Percentiles rank a stretch among this genome's conserved stretches.
phyloP scores from a whole-genome alignment of 2,797 vertebrate genomes.

The Miichthys miiuy region DNA sequence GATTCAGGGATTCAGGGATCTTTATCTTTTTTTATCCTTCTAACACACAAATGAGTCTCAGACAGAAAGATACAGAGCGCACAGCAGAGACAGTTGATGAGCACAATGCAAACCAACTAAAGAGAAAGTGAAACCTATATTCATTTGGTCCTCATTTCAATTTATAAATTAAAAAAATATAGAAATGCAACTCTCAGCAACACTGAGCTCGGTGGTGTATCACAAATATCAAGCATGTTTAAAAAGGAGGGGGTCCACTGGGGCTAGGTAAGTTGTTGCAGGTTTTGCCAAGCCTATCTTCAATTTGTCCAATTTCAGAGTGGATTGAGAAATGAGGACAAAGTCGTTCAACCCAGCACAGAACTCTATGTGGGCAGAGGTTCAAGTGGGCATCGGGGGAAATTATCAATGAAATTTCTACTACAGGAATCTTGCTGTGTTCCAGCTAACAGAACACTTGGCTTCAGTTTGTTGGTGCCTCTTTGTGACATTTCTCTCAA shows the following conservation, averaged over 20 bases:
- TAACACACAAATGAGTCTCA: not conserved
- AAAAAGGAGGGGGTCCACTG: not conserved
- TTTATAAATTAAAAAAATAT: not conserved
- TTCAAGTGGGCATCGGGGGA: not conserved
- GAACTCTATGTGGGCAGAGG: too few relatives aligned
- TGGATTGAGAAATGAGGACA: not conserved
- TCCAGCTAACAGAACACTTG: not conserved
- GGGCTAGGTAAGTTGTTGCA: too few relatives aligned
- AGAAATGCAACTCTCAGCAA: not conserved
- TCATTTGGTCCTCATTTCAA: not conserved
- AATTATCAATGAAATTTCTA: not conserved
- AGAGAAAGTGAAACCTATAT: not conserved
- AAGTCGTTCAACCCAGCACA: not conserved
- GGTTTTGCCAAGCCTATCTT: not conserved
- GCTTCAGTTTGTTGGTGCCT: conserved; percentile 2
- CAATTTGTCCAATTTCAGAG: not conserved
- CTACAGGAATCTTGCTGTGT: not conserved
- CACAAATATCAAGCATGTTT: not conserved
- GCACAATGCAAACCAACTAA: not conserved
- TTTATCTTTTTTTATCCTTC: not conserved
- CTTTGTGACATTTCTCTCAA: not conserved
- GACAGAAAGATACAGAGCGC: not conserved
- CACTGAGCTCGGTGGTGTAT: not conserved
- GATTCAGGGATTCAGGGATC: not conserved
- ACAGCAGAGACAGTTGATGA: not conserved